These are phyloP conservation scores for Pseudomyrmex cubaensis DNA, from an alignment of 1,140 invertebrate genomes.

Conservation along the genomic window DNA sequence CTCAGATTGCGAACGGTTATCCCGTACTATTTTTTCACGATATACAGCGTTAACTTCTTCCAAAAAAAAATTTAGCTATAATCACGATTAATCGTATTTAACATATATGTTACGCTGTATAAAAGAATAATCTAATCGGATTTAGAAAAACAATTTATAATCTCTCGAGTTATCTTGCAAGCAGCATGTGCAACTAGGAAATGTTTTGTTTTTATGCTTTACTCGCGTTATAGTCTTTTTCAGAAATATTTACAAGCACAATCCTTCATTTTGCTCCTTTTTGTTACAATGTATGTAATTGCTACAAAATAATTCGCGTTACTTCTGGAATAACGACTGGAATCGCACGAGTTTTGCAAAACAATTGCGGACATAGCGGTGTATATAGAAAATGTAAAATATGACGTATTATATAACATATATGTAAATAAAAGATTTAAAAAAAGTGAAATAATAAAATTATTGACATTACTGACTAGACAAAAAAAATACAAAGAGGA, in stretches of 20 bases:
- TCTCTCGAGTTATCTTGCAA: slow-evolving; percentile 2
- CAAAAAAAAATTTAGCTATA: slow-evolving; percentile 6
- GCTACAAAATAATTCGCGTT: slow-evolving; percentile 3
- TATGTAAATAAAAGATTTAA: slow-evolving; percentile 15
- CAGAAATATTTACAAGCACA: background rate
- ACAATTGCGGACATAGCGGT: slow-evolving; percentile 8
- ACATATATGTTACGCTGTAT: slow-evolving; percentile 20
- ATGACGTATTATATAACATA: no score
- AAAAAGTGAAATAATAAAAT: slow-evolving; percentile 49
- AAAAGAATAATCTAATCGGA: slow-evolving; percentile 66
- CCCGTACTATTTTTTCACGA: slow-evolving; percentile 18
- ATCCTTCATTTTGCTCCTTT: slow-evolving; percentile 4
- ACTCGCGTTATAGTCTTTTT: background rate
- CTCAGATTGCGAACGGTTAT: slow-evolving; percentile 16
- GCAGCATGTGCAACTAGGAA: background rate
- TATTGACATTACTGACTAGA: slow-evolving; percentile 74
- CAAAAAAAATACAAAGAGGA: slow-evolving; percentile 60
- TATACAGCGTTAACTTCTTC: background rate
- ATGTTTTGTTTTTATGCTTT: background rate
- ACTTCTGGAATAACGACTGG: slow-evolving; percentile 19
- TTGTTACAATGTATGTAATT: background rate
- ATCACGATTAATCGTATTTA: slow-evolving; percentile 5
- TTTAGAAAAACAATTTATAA: slow-evolving; percentile 33
- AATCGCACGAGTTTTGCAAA: background rate
- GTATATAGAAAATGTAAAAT: background rate